Evolutionary conservation across 2,888 invertebrate species (phyloP).

Genomic region (Ormyrus pomaceus): DNA sequence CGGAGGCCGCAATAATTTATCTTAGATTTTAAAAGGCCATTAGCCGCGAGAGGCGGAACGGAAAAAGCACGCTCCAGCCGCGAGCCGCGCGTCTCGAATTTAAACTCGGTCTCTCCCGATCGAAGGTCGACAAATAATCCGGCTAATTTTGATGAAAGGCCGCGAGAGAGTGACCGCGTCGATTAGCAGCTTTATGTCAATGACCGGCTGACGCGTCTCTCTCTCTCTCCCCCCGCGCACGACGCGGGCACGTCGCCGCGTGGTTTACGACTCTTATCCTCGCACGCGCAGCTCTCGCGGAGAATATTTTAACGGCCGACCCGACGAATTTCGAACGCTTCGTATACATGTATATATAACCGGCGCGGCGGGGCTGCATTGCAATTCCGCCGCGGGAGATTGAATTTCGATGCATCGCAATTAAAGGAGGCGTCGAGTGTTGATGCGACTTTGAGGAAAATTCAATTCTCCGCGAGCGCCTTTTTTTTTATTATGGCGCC

Average conservation of each 20-base stretch:
- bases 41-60: constrained; percentile 21
- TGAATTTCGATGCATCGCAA: constrained; percentile 53
- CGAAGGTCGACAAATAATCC: constrained; percentile 50
- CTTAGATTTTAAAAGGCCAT: constrained; percentile 28
- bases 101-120: constrained; percentile 35
- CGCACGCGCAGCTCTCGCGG: constrained; percentile 13
- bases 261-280: constrained; percentile 29
- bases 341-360: too few species aligned
- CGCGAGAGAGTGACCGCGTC: background rate
- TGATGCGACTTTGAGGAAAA: constrained; percentile 24
- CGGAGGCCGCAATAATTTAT: background rate
- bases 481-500: background rate
- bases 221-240: background rate
- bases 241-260: background rate
- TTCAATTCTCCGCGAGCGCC: background rate
- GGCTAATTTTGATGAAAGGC: constrained; percentile 46
- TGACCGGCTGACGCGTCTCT: constrained; percentile 37
- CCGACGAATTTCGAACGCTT: background rate
- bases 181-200: constrained; percentile 50
- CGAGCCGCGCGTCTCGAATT: constrained; percentile 4
- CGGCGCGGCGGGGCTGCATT: constrained; percentile 19
- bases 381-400: constrained; percentile 22
- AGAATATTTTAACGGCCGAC: constrained; percentile 40
- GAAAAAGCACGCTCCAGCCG: background rate
- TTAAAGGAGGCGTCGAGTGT: constrained; percentile 40